These are phyloP conservation scores for Clarias batrachus DNA, from an alignment of 2,113 vertebrate species.

Conservation along the genomic window DNA sequence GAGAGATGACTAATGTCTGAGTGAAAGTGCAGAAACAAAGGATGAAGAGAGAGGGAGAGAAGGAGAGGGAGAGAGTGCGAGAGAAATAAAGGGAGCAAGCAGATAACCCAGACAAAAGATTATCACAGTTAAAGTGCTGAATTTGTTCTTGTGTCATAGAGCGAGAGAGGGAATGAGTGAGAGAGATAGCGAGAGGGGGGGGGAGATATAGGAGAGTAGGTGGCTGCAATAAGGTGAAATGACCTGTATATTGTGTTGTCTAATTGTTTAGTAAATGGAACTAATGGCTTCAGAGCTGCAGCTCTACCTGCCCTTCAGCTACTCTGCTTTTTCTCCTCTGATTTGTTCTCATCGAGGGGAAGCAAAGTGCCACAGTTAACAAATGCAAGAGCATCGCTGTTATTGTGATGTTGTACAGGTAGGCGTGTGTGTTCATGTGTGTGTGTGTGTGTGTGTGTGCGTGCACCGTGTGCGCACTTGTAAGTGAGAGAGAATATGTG, in stretches of 20 bases:
- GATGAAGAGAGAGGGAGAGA: conserved; percentile 35
- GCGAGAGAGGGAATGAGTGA: conserved; percentile 45
- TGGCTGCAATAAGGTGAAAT: conserved; percentile 65
- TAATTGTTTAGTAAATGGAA: conserved; percentile 97
- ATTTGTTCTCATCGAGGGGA: conserved; percentile 75
- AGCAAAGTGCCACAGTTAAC: conserved; percentile 90
- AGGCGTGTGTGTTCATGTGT: conserved; percentile 76
- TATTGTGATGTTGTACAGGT: conserved; percentile 84
- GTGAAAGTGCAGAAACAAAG: conserved; percentile 63
- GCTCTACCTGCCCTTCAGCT: conserved; percentile 87
- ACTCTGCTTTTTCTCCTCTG: conserved; percentile 40
- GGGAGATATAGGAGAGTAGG: conserved; percentile 47
- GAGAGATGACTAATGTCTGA: conserved; percentile 66
- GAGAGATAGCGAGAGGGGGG: conserved; percentile 45
- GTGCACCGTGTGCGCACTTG: conserved; percentile 70
- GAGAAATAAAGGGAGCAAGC: conserved; percentile 54
- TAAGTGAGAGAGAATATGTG: conserved; percentile 75
- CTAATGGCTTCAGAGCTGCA: conserved; percentile 91
- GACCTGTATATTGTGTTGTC: conserved; percentile 72
- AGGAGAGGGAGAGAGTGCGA: conserved; percentile 40
- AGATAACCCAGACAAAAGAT: conserved; percentile 59
- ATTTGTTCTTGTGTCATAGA: conserved; percentile 55
- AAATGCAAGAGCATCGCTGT: conserved; percentile 92
- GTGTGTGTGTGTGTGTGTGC: conserved; percentile 73
- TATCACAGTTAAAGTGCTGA: conserved; percentile 58